These are phyloP conservation scores for Cochlearius cochlearius DNA, from an alignment of 2,113 vertebrate species.

Conservation along the genomic window DNA sequence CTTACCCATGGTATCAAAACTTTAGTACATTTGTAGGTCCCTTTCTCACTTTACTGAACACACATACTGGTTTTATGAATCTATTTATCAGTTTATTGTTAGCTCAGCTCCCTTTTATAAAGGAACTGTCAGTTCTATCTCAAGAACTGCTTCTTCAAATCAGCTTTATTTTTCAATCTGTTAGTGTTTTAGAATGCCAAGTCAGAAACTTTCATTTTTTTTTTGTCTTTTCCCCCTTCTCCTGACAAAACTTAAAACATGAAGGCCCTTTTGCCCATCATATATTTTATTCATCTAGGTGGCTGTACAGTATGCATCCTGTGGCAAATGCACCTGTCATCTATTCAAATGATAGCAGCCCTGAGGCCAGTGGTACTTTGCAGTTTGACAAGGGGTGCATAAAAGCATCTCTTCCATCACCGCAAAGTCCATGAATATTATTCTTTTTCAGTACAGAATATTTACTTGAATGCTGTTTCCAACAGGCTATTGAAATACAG, in stretches of 20 bases:
- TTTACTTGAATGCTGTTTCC: neutral
- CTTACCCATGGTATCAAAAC: neutral
- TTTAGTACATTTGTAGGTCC: neutral
- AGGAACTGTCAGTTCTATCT: neutral
- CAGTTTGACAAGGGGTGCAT: slow-evolving; percentile 22
- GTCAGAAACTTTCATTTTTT: neutral
- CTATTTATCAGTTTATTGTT: slow-evolving; percentile 33
- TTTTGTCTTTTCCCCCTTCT: neutral
- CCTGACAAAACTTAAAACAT: neutral
- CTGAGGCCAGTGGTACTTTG: neutral
- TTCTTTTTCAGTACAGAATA: neutral
- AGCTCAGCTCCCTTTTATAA: slow-evolving; percentile 22
- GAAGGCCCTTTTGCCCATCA: neutral
- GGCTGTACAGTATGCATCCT: neutral
- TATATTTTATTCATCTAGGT: neutral
- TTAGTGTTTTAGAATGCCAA: neutral
- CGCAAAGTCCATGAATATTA: neutral
- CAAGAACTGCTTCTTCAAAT: slow-evolving; percentile 16
- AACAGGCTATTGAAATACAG: neutral
- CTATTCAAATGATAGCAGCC: neutral
- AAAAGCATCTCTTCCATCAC: slow-evolving; percentile 24
- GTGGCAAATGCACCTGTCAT: slow-evolving; percentile 48
- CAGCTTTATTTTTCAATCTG: slow-evolving; percentile 23
- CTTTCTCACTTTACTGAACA: neutral
- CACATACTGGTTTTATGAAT: neutral